A percentile compares a stretch with the other conserved stretches of the same genome.
Evolutionary conservation across 2,888 invertebrate species (phyloP).

Genomic region (Callimorpha dominula): DNA sequence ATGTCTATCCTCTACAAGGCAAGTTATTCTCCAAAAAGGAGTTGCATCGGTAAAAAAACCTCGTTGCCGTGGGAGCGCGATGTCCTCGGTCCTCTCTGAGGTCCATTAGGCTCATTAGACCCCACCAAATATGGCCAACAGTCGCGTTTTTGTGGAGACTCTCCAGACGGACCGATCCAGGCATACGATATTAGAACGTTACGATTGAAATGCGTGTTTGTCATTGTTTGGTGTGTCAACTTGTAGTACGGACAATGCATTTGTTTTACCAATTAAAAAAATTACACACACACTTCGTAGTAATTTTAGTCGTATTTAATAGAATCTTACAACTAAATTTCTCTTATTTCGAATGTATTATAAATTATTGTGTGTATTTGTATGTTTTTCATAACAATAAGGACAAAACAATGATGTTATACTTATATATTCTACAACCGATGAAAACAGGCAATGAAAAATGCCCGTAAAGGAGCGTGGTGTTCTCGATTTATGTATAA

Average conservation of each 20-base stretch:
- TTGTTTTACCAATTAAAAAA: too few species aligned
- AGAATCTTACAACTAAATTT: too few species aligned
- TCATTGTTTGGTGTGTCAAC: slow-evolving; percentile 45
- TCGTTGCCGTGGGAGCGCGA: slow-evolving; percentile 67
- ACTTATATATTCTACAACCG: too few species aligned
- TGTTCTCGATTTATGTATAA: too few species aligned
- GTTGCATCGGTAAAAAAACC: slow-evolving; percentile 54
- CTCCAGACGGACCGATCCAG: slow-evolving; percentile 48
- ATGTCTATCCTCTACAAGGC: slow-evolving; percentile 39
- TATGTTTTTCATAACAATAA: too few species aligned
- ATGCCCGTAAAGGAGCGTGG: neutral
- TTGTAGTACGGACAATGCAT: slow-evolving; percentile 14
- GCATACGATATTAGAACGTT: slow-evolving; percentile 52
- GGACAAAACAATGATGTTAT: too few species aligned
- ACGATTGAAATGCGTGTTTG: slow-evolving; percentile 49
- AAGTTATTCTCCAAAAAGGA: slow-evolving; percentile 56
- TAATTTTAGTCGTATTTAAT: neutral
- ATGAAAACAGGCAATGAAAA: too few species aligned
- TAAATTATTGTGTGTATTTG: too few species aligned
- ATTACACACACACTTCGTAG: neutral
- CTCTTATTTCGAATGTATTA: too few species aligned
- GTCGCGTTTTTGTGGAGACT: slow-evolving; percentile 60
- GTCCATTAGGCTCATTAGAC: slow-evolving; percentile 73
- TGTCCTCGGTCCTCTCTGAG: slow-evolving; percentile 50
- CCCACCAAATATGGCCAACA: slow-evolving; percentile 68